Evolutionary conservation across 2,888 invertebrate genomes (phyloP), one percentile per base, ranked within the genome.

Genomic region (Cephus rjabovi): DNA sequence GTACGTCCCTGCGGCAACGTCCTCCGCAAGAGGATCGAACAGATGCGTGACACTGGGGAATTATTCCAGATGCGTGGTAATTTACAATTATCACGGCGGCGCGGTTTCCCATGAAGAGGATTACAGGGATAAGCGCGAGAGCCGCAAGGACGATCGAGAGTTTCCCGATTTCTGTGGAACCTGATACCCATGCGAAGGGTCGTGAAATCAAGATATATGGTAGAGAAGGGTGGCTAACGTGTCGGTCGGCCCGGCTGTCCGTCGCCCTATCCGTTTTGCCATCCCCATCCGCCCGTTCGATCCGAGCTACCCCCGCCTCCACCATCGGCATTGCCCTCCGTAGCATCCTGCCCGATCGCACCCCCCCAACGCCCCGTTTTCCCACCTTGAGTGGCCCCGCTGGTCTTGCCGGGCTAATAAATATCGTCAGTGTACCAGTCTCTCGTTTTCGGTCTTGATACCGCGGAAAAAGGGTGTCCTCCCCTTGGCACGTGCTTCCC

Each of bases 161-260:
- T 91, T 91, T 91, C 90, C 91, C 90, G 90, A 91, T 91, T 91
- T 90, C 86, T 87, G 90, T 87, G 90, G 86, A 91, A 90, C 90
- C 88, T 86, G 91, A 91, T 91, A 91, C 87, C 87, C 89, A 87
- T 89, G 90, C 88, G 89, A 88, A 89, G 91, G 90, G 90, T 90
- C 90, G 87, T 89, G 86, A 88, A 91, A 91, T 91, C 90, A 90
- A 91, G 91, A 91, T 91, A 90, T 90, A 91, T 91, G 86, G 87
- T 82, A 82, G 84, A 73, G 76, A 79, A 79, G 81, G 83, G 83
- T 80, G 80, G 76, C 76, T 74, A 76, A 79, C 68, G 79, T 75
- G 76, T 77, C 74, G 35, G 75, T 35, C 37, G 40, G 40, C 23
- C 40, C 23, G 40, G 40, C 40, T 56, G 40, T 56, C 40, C 40